phyloP scores from a whole-genome alignment of 1,140 invertebrate genomes.

The Nymphalis io region DNA sequence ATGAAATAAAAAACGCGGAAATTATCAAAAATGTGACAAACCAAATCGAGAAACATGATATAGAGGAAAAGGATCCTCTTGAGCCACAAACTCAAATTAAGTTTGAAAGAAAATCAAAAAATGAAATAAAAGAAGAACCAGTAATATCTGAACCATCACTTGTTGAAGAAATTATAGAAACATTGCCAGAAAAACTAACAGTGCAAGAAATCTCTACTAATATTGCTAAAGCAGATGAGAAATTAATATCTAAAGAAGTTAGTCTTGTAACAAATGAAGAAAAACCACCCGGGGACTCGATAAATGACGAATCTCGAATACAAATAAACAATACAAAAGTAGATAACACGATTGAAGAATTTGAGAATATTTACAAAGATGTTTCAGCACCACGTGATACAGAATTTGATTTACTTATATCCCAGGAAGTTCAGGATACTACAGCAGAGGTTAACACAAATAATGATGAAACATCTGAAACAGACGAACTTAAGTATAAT shows the following conservation, averaged over 20 bases:
- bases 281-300: constrained; percentile 1
- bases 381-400: constrained; percentile 53
- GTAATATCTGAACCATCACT: not conserved
- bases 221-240: not conserved
- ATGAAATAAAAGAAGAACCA: not conserved
- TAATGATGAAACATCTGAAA: constrained; percentile 16
- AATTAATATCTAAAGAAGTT: not conserved
- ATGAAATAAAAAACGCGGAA: constrained; percentile 21
- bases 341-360: constrained; percentile 63
- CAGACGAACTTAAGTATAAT: constrained; percentile 56
- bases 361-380: constrained; percentile 69
- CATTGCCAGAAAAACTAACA: not conserved
- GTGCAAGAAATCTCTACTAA: not conserved
- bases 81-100: not conserved
- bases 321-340: constrained; percentile 30
- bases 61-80: not conserved
- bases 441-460: constrained; percentile 23
- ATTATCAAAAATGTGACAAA: constrained; percentile 41
- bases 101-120: not conserved
- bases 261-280: not conserved
- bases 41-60: constrained; percentile 42
- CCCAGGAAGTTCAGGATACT: constrained; percentile 42
- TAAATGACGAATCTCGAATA: constrained; percentile 20
- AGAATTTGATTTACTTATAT: constrained; percentile 62
- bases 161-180: not conserved